These are phyloP conservation scores for Syngnathus floridae DNA, from an alignment of 2,113 vertebrate genomes.

Conservation along the genomic window DNA sequence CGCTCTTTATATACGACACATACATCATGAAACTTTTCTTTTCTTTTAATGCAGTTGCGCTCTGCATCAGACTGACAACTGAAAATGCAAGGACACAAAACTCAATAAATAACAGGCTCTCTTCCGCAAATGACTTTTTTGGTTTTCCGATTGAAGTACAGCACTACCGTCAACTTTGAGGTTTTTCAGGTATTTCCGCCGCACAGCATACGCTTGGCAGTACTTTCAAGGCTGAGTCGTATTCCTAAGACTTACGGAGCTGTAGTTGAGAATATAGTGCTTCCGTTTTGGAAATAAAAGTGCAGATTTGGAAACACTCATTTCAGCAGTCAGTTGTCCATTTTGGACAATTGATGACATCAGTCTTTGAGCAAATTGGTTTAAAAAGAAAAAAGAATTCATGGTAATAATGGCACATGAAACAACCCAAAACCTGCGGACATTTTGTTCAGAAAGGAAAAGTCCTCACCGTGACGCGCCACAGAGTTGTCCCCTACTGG, in stretches of 20 bases:
- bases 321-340: neutral
- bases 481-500: conserved; percentile 50
- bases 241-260: conserved; percentile 21
- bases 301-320: conserved; percentile 15
- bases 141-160: no score
- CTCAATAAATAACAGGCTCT: neutral
- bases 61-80: neutral
- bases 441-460: neutral
- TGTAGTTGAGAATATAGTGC: conserved; percentile 26
- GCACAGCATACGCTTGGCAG: neutral
- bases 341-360: neutral
- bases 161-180: no score
- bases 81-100: neutral
- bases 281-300: conserved; percentile 39
- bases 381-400: neutral
- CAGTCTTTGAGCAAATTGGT: conserved; percentile 6
- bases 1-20: neutral
- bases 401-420: no score
- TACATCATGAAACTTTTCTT: neutral
- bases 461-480: neutral
- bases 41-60: neutral
- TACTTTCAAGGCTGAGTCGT: neutral
- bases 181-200: neutral
- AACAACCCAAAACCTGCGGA: neutral
- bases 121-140: neutral